These are phyloP conservation scores for Rhamnusium bicolor DNA, from an alignment of 2,888 invertebrate species.

Conservation along the genomic window DNA sequence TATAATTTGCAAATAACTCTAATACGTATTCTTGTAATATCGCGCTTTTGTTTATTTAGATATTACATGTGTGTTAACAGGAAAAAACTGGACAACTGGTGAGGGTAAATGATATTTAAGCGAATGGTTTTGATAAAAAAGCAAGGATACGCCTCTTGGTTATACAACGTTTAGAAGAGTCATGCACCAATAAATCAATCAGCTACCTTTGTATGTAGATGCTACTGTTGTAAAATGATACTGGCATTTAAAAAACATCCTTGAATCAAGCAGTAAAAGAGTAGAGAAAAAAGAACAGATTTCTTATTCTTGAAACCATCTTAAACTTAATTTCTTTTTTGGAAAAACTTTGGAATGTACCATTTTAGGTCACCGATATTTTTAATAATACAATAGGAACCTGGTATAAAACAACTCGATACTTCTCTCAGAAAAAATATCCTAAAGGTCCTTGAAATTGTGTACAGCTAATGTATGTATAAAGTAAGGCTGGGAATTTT, in stretches of 20 bases:
- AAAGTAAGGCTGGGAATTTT: too few species aligned
- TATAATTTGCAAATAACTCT: background rate
- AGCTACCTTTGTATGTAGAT: background rate
- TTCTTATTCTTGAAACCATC: too few species aligned
- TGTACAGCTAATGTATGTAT: too few species aligned
- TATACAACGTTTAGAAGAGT: background rate
- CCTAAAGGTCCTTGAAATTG: too few species aligned
- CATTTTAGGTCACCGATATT: too few species aligned
- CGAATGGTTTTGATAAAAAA: background rate
- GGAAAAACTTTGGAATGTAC: too few species aligned
- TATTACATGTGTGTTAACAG: background rate
- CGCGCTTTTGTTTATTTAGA: background rate
- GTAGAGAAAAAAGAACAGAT: too few species aligned
- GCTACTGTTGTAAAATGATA: background rate
- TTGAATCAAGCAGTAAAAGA: background rate
- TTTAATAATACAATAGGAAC: too few species aligned
- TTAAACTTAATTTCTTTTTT: too few species aligned
- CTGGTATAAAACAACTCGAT: too few species aligned
- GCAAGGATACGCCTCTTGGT: background rate
- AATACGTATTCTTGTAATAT: background rate
- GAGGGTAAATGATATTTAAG: background rate
- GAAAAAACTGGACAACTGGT: background rate
- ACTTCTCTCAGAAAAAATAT: too few species aligned
- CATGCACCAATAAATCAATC: background rate
- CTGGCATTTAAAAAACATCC: too few species aligned